Conservation (phyloP, 2,113 vertebrate species). For the Tichodroma muraria region DNA sequence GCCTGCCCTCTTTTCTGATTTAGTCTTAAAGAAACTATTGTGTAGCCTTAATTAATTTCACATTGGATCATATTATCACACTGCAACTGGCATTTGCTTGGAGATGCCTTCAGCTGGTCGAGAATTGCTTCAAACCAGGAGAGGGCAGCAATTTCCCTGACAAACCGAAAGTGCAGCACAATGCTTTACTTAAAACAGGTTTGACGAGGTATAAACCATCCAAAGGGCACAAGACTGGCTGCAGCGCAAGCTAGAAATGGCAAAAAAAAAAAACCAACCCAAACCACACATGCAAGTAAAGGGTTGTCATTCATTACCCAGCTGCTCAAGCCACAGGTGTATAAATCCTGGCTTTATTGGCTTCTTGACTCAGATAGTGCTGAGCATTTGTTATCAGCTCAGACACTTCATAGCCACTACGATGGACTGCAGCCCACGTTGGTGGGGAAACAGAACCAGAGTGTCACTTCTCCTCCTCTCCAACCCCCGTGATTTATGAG, state of each 20-base stretch:
- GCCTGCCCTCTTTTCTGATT: not conserved
- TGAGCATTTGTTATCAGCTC: not conserved
- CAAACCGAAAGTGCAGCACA: not conserved
- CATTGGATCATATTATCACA: not conserved
- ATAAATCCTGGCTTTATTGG: slow-evolving; percentile 23
- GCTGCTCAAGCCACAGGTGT: slow-evolving; percentile 42
- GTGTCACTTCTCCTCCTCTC: not conserved
- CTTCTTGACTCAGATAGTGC: not conserved
- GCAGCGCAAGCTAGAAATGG: not conserved
- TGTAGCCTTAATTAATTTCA: slow-evolving; percentile 48
- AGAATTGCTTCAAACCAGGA: slow-evolving; percentile 46
- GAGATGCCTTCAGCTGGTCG: not conserved
- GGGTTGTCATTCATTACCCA: slow-evolving; percentile 22
- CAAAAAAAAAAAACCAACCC: not conserved
- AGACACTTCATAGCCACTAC: not conserved
- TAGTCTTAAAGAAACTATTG: slow-evolving; percentile 50
- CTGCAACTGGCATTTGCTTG: not conserved
- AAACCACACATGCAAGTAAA: not conserved
- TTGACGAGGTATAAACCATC: slow-evolving; percentile 39
- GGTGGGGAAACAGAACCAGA: not conserved
- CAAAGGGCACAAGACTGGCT: not conserved
- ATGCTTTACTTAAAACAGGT: slow-evolving; percentile 39
- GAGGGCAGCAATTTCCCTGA: slow-evolving; percentile 74
- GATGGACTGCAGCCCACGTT: not conserved
- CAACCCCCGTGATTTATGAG: not conserved